phyloP scores from a whole-genome alignment of 2,888 invertebrate species.

The Lottia scabra region DNA sequence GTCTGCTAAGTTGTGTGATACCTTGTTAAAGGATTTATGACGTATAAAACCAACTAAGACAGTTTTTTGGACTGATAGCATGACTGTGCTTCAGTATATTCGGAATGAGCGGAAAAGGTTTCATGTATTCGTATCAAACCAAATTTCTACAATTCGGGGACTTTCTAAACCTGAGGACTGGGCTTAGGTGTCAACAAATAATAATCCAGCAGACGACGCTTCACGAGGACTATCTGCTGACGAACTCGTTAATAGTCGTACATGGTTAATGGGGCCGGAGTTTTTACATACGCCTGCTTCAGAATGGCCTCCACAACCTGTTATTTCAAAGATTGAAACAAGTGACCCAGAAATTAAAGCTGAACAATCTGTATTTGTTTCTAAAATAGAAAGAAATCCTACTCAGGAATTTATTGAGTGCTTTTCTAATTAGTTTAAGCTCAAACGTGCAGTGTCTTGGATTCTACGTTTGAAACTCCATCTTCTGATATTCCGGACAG shows the following conservation, averaged over 20 bases:
- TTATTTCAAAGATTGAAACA: background rate
- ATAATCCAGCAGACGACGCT: slow-evolving; percentile 7
- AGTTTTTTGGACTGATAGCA: background rate
- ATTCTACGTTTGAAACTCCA: background rate
- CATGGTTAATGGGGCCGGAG: slow-evolving; percentile 2
- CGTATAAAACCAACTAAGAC: background rate
- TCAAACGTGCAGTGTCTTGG: background rate
- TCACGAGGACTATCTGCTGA: slow-evolving; percentile 16
- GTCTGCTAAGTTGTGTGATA: slow-evolving; percentile 6
- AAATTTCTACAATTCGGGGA: background rate
- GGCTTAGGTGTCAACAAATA: background rate
- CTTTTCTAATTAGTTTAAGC: background rate
- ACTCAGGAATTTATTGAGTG: background rate
- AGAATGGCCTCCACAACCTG: slow-evolving; percentile 1
- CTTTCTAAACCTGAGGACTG: background rate
- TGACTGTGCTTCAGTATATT: background rate
- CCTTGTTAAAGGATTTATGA: background rate
- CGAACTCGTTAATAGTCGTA: background rate
- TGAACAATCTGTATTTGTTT: background rate
- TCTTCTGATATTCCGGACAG: background rate
- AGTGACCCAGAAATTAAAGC: slow-evolving; percentile 6
- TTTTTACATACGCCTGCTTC: background rate
- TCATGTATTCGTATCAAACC: slow-evolving; percentile 9
- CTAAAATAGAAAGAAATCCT: background rate
- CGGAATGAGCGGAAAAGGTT: slow-evolving; percentile 4